Conservation (phyloP, 2,888 invertebrate species). For the Trileptium ribeirensis region DNA sequence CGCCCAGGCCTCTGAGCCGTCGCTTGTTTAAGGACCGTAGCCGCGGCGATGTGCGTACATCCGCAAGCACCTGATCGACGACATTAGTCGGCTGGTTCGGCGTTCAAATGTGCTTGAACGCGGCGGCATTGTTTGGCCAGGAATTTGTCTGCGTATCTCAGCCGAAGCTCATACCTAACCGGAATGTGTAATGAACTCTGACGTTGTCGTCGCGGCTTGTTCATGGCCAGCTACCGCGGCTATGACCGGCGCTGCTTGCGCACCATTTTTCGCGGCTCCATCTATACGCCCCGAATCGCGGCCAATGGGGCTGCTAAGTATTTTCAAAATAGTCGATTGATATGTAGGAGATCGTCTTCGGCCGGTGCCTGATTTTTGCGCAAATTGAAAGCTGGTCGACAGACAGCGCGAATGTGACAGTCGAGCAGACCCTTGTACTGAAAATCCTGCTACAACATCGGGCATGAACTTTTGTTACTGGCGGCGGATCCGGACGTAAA, state of each 20-base stretch:
- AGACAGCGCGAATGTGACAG: background rate
- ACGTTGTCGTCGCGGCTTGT: too few species aligned
- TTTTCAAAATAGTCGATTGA: slow-evolving; percentile 12
- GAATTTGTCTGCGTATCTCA: too few species aligned
- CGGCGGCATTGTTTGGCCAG: too few species aligned
- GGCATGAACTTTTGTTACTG: background rate
- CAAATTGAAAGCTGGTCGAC: background rate
- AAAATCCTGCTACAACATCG: background rate
- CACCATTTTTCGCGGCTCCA: background rate
- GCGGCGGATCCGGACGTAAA: background rate
- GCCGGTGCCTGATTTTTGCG: slow-evolving; percentile 19
- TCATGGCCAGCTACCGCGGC: too few species aligned
- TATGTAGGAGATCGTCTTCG: slow-evolving; percentile 11
- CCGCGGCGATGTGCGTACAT: too few species aligned
- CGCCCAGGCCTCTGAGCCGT: too few species aligned
- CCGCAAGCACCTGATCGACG: too few species aligned
- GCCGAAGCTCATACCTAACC: too few species aligned
- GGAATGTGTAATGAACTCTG: too few species aligned
- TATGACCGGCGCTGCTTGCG: background rate
- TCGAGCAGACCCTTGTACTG: slow-evolving; percentile 5
- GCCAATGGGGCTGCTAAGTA: background rate
- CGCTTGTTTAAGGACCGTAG: too few species aligned
- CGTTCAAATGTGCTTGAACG: too few species aligned
- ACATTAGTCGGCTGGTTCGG: too few species aligned
- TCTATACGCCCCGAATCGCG: background rate